Conservation (phyloP, 1,140 invertebrate species). For the Drosophila mojavensis region DNA sequence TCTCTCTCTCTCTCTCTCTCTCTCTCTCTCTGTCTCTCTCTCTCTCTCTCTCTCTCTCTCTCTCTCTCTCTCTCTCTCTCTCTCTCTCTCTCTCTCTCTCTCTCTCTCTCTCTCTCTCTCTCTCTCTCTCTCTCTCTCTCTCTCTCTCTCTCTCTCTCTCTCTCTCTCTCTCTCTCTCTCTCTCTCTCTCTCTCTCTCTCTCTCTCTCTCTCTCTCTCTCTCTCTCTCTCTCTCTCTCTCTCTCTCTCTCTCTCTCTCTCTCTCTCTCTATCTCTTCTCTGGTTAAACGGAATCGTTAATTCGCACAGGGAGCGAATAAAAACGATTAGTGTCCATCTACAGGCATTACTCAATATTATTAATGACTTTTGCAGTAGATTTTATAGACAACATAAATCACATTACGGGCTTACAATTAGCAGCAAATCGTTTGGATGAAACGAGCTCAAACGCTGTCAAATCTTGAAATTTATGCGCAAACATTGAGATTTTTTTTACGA, state of each 20-base stretch:
- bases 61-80: background rate
- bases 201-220: background rate
- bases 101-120: background rate
- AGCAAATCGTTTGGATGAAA: slow-evolving; percentile 16
- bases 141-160: background rate
- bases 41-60: background rate
- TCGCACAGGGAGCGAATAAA: slow-evolving; percentile 19
- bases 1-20: background rate
- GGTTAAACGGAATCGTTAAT: slow-evolving; percentile 21
- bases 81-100: background rate
- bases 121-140: background rate
- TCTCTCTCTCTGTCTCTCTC: background rate
- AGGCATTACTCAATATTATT: slow-evolving; percentile 12
- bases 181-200: background rate
- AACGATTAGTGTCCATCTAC: slow-evolving; percentile 13
- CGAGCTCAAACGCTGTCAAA: slow-evolving; percentile 1
- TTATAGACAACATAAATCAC: slow-evolving; percentile 34
- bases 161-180: background rate
- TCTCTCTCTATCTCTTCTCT: too few species aligned
- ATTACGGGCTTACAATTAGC: slow-evolving; percentile 30
- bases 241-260: background rate
- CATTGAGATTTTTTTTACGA: slow-evolving; percentile 25
- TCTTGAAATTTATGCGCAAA: slow-evolving; percentile 15
- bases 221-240: background rate
- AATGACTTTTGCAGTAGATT: slow-evolving; percentile 10